Base-by-base conservation (phyloP, 2,888 invertebrate species). In the Agelastica alni region DNA sequence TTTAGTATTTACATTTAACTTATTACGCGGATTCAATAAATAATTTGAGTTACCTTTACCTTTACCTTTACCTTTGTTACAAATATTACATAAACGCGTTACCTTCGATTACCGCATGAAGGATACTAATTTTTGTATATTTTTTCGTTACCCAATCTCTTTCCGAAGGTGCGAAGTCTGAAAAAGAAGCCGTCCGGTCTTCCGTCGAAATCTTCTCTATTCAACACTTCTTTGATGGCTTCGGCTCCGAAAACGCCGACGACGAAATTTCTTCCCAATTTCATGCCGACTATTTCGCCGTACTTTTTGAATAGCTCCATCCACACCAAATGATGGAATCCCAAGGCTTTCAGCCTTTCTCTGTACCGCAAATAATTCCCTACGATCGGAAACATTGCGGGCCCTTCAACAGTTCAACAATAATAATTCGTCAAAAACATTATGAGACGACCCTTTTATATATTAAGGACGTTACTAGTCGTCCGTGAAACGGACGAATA, bases 111-210 rank as follows among this genome's bases (percentile, higher is more conserved):
- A 2, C 6, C 28, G 6, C 28, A n/a, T 28, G 2, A 5, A n/a
- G 7, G n/a, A 28, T 3, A 4, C 28, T 28, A 28, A n/a, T n/a
- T n/a, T n/a, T n/a, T n/a, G n/a, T n/a, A n/a, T n/a, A n/a, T n/a
- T n/a, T n/a, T n/a, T n/a, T n/a, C n/a, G n/a, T 72, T 71, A 87
- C 89, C 89, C 60, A 82, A 75, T 72, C 83, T 78, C 70, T 85
- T 82, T 10, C 87, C 87, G 57, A 86, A 83, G 17, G 87, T 82
- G 51, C 89, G 79, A 53, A 87, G 72, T 59, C 82, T 79, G 62
- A 86, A 83, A 68, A 88, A 86, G 69, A 87, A 89, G 18, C 84
- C 87, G 62, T 86, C 82, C 0, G 89, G 89, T 53, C 89, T 79
- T 0, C 86, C 87, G 66, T 86, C 85, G 62, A 88, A 87, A 54